A percentile compares a stretch with the other conserved stretches of the same genome.
These are phyloP conservation scores for Drosophila maculinotata DNA, from an alignment of 2,888 invertebrate species.

Conservation along the genomic window DNA sequence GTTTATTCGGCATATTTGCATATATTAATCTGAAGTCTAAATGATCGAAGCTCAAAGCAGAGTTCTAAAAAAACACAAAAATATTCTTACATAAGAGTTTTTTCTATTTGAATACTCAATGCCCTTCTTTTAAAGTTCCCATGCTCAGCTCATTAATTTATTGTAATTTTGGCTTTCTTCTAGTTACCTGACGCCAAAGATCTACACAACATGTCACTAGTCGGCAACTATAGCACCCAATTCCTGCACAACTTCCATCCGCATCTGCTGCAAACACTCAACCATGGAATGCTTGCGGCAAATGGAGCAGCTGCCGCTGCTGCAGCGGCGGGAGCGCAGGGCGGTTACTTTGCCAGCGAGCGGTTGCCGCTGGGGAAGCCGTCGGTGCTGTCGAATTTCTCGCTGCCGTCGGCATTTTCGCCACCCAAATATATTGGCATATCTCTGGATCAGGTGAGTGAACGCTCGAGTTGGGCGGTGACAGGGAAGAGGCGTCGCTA, in stretches of 20 bases:
- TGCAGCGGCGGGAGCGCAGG: constrained; percentile 79
- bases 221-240: constrained; percentile 89
- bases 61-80: too few species aligned
- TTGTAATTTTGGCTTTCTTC: constrained; percentile 9
- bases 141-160: not conserved
- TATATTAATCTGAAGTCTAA: too few species aligned
- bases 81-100: too few species aligned
- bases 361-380: constrained; percentile 86
- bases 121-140: not conserved
- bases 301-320: constrained; percentile 82
- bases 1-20: too few species aligned
- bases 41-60: too few species aligned
- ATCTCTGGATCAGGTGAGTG: constrained; percentile 85
- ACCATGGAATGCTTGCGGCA: constrained; percentile 87
- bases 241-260: constrained; percentile 90
- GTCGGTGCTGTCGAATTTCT: constrained; percentile 88
- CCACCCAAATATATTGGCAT: constrained; percentile 88
- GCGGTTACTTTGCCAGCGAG: constrained; percentile 84
- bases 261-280: constrained; percentile 89
- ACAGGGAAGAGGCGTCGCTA: constrained; percentile 17
- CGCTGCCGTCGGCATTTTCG: constrained; percentile 90
- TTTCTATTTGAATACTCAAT: too few species aligned
- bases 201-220: constrained; percentile 88
- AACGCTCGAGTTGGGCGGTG: not conserved
- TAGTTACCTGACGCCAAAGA: constrained; percentile 87